Base-by-base conservation (phyloP, 2,888 invertebrate genomes). In the Serripes groenlandicus region DNA sequence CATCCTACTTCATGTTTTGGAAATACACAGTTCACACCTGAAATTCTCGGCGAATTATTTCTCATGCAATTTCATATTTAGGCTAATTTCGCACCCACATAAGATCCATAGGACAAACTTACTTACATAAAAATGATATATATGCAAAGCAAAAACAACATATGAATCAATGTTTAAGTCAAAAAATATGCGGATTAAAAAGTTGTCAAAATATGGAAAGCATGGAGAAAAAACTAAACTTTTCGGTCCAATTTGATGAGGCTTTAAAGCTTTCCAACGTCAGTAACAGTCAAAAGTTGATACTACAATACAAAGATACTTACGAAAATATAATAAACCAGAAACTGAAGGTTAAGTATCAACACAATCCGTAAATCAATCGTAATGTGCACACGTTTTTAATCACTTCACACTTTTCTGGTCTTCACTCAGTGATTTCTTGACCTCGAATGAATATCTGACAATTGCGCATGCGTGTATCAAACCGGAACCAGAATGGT, bases 401-500 rank as follows among this genome's bases (percentile, higher is more conserved):
- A 56, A 56, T 35, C 37, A 66, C 66, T 42, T 42, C 42, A 42
- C 66, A 66, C 66, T 42, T 66, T 42, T 1, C 66, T n/a, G n/a
- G 66, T 66, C 66, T 66, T 42, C 42, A 26, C 66, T 35, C 66
- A 28, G 42, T 66, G 66, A 66, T 66, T 66, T 42, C 66, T 66
- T 66, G 66, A 66, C 66, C 66, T 66, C 66, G 26, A 66, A 37
- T 66, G 66, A 66, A 35, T 15, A 42, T n/a, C 15, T 11, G 58
- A 15, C 49, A 68, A 69, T 52, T 76, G 72, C 81, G 81, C 81
- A 81, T 81, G 81, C 72, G 71, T 56, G n/a, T 5, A 23, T 21
- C 1, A 3, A 30, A 81, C 72, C 81, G 81, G 81, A 81, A 76
- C 32, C 64, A 73, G 76, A 72, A 68, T 73, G 76, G 71, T 26